These are phyloP conservation scores for Rhinoraja longicauda DNA, from an alignment of 2,797 vertebrate genomes.

Conservation along the genomic window DNA sequence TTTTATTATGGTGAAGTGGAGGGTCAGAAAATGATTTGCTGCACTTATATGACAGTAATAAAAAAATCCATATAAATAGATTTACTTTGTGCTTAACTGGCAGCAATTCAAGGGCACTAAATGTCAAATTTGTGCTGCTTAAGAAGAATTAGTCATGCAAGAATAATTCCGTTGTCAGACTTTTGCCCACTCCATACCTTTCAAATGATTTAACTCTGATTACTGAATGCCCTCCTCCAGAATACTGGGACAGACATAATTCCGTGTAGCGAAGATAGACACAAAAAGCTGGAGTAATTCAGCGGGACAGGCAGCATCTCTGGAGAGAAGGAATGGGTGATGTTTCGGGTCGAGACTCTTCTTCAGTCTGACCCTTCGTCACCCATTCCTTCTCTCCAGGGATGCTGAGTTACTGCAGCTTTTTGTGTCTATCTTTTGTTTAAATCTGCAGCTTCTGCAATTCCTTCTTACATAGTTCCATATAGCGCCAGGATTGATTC, in stretches of 20 bases:
- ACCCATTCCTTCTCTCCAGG: too few species aligned
- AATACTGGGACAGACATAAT: background rate
- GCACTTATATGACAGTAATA: background rate
- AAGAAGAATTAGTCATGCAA: constrained; percentile 25
- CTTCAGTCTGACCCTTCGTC: too few species aligned
- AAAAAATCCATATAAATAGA: constrained; percentile 15
- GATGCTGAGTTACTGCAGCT: too few species aligned
- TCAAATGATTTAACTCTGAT: constrained; percentile 17
- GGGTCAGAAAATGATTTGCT: background rate
- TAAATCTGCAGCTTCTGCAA: too few species aligned
- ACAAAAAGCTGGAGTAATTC: too few species aligned
- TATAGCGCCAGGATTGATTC: background rate
- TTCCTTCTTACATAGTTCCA: too few species aligned
- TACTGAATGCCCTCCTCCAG: background rate
- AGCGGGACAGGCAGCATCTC: too few species aligned
- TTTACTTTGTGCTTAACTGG: constrained; percentile 18
- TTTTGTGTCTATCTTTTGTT: too few species aligned
- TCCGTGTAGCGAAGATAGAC: background rate
- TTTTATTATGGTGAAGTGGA: background rate
- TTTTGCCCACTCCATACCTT: constrained; percentile 21
- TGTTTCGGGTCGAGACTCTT: too few species aligned
- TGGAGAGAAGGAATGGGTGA: too few species aligned
- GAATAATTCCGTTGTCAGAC: constrained; percentile 29
- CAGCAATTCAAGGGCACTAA: constrained; percentile 7
- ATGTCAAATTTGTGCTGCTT: constrained; percentile 27